Evolutionary conservation across 2,797 vertebrate genomes (phyloP).

Genomic region (Heliangelus exortis): DNA sequence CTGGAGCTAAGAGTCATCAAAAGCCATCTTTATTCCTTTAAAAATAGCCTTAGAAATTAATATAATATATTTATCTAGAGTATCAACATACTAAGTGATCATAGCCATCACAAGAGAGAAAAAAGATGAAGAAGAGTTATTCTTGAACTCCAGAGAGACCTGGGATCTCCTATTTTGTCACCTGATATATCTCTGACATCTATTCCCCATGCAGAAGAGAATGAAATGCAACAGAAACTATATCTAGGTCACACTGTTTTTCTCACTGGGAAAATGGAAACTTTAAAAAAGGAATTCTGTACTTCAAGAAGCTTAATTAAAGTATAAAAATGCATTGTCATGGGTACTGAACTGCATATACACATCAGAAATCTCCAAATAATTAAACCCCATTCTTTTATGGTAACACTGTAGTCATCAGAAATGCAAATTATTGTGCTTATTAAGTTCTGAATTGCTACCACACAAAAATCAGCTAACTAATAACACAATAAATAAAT

Average conservation of each 20-base stretch:
- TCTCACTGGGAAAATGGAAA: conserved; percentile 47
- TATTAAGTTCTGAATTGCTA: conserved; percentile 28
- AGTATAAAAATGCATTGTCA: conserved; percentile 58
- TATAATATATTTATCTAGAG: not conserved
- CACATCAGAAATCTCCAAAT: conserved; percentile 45
- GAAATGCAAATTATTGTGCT: conserved; percentile 22
- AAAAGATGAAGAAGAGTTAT: not conserved
- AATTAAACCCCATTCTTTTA: conserved; percentile 40
- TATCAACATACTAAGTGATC: conserved; percentile 4
- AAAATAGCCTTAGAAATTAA: not conserved
- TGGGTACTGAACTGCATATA: conserved; percentile 46
- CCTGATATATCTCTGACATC: conserved; percentile 50
- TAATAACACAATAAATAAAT: conserved; percentile 16
- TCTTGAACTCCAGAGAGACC: not conserved
- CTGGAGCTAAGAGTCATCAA: not conserved
- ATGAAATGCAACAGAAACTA: not conserved
- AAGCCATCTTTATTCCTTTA: not conserved
- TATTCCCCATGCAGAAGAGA: conserved; percentile 24
- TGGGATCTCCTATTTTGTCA: conserved; percentile 38
- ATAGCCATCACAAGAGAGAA: not conserved
- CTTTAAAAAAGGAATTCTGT: conserved; percentile 47
- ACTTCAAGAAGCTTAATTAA: conserved; percentile 65
- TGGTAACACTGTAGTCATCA: conserved; percentile 46
- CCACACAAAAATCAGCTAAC: conserved; percentile 39
- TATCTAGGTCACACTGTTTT: conserved; percentile 65